These are phyloP conservation scores for Phaenicophaeus curvirostris DNA, from an alignment of 2,797 vertebrate species.

Conservation along the genomic window DNA sequence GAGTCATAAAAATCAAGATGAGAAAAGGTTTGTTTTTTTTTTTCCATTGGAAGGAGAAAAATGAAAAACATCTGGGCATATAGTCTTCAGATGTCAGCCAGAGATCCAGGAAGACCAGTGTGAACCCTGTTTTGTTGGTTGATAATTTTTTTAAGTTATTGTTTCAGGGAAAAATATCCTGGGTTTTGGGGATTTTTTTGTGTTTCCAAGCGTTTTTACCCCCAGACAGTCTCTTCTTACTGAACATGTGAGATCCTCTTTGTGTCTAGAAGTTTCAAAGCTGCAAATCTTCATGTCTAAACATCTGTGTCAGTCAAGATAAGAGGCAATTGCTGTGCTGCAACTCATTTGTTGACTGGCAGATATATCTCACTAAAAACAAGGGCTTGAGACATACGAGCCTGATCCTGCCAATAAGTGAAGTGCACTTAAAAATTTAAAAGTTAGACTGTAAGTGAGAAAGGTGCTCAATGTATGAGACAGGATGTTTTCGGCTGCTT, in stretches of 20 bases:
- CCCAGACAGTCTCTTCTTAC: background rate
- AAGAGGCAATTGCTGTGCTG: background rate
- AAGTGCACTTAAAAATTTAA: constrained; percentile 32
- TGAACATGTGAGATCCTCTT: background rate
- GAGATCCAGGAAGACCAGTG: background rate
- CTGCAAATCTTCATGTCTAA: constrained; percentile 15
- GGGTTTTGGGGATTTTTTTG: background rate
- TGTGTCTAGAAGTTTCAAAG: constrained; percentile 5
- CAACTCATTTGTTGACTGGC: constrained; percentile 18
- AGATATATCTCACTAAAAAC: constrained; percentile 21
- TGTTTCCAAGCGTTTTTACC: background rate
- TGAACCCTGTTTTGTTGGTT: background rate
- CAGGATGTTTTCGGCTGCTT: constrained; percentile 19
- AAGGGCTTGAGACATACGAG: background rate
- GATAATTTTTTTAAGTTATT: constrained; percentile 12
- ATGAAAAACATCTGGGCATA: constrained; percentile 5
- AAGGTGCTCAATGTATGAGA: background rate
- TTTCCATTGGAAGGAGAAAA: constrained; percentile 16
- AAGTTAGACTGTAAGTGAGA: constrained; percentile 15
- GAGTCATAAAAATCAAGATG: background rate
- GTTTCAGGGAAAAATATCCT: background rate
- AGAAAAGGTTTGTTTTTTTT: constrained; percentile 1
- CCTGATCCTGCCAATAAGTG: background rate
- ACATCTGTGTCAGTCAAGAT: background rate
- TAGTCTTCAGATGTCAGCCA: background rate